phyloP scores from a whole-genome alignment of 1,140 invertebrate species.

The Stegodyphus dumicola region DNA sequence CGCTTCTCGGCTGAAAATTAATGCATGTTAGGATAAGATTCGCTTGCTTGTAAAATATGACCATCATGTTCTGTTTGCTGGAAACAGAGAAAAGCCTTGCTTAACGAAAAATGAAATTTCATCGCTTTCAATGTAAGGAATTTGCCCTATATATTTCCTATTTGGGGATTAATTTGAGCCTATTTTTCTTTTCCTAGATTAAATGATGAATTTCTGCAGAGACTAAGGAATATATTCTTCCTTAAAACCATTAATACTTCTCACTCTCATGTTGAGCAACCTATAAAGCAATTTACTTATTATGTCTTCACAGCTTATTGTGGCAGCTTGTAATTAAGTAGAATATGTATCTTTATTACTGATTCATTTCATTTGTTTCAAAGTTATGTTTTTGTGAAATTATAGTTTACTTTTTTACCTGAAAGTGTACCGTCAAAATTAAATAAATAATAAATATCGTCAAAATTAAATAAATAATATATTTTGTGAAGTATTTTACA shows the following conservation, averaged over 20 bases:
- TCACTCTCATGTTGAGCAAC: no score
- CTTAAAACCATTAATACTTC: neutral
- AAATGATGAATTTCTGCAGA: neutral
- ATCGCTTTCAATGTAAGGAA: neutral
- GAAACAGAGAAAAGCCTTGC: slow-evolving; percentile 1
- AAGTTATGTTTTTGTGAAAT: no score
- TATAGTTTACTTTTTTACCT: no score
- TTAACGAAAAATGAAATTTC: neutral
- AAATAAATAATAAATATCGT: no score
- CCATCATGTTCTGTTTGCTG: slow-evolving; percentile 6
- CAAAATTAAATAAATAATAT: no score
- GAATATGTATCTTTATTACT: no score
- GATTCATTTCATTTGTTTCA: no score
- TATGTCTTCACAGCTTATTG: no score
- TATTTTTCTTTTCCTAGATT: neutral
- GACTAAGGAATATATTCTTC: neutral
- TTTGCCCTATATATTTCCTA: neutral
- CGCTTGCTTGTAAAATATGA: slow-evolving; percentile 30
- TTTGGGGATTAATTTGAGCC: neutral
- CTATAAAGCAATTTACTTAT: no score
- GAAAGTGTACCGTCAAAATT: no score
- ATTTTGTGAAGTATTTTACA: no score
- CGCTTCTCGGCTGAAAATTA: slow-evolving; percentile 29
- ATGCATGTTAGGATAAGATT: slow-evolving; percentile 33
- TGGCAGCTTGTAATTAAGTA: no score